Evolutionary conservation across 2,888 invertebrate species (phyloP).

Genomic region (Sericinus montela): DNA sequence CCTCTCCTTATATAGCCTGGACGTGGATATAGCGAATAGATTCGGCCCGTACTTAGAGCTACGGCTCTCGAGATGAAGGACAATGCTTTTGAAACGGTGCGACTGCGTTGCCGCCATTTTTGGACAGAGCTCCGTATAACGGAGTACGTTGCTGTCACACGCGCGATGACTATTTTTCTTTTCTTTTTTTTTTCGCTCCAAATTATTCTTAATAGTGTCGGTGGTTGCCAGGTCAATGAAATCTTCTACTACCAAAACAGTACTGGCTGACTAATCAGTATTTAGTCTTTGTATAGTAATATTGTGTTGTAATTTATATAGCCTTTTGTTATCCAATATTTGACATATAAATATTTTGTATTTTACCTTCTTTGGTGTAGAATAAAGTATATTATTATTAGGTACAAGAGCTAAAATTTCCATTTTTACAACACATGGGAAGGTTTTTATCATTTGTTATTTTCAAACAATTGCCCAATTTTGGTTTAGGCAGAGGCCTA

Average conservation of each 20-base stretch:
- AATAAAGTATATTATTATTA: no score
- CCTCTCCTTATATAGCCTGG: constrained; percentile 54
- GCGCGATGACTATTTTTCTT: constrained; percentile 6
- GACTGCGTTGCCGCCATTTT: constrained; percentile 27
- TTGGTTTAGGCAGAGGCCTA: no score
- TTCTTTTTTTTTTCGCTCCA: background rate
- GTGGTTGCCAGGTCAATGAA: constrained; percentile 9
- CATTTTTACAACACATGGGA: no score
- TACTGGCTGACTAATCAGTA: background rate
- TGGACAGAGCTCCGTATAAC: constrained; percentile 18
- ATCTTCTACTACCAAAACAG: background rate
- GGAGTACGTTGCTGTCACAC: constrained; percentile 8
- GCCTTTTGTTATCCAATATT: no score
- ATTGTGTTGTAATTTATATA: no score
- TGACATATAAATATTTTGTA: no score
- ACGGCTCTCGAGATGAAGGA: constrained; percentile 31
- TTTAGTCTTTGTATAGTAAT: no score
- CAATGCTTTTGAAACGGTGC: constrained; percentile 28
- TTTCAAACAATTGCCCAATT: no score
- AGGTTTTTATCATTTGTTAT: no score
- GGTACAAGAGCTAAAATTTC: no score
- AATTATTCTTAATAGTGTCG: constrained; percentile 7
- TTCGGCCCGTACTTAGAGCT: constrained; percentile 39
- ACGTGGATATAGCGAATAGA: constrained; percentile 47
- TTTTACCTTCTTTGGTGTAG: no score